Evolutionary conservation across 2,797 vertebrate genomes (phyloP), one percentile per base, ranked within the genome.

Genomic region (Hydrolagus colliei): DNA sequence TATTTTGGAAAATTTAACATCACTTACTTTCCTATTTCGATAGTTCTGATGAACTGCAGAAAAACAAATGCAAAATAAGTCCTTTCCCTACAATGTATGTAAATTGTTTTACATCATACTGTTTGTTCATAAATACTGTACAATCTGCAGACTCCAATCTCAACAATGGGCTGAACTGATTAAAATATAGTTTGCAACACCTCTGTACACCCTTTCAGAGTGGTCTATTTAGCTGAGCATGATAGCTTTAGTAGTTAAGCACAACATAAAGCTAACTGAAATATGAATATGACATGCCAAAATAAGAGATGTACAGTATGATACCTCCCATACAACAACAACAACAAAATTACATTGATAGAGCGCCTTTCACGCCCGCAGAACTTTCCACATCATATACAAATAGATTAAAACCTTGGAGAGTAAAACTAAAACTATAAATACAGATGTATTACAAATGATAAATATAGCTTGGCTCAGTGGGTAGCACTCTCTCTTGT

Each of bases 161-260:
- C 63, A 79, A 7, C 27, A 22, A 41, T n/a, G 22, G 77, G 22
- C 12, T 27, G 20, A 13, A 7, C 59, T 61, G 61, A 65, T 79
- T 77, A 77, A 77, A 77, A 11, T 77, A 20, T 41, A 20, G 12
- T 63, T 78, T 79, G 77, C 22, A 79, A 22, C 77, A 27, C 14
- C 1, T 61, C n/a, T 63, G 2, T 22, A 5, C 35, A 18, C 41
- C 27, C 41, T 18, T 76, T 76, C 74, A n/a, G 6, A 62, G n/a
- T 11, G 18, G 52, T 52, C 18, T 61, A 4, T 52, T 77, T 2
- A 61, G 61, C 9, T 1, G 41, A 52, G 41, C 41, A 52, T 52
- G 41, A 59, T 52, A 59, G 3, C 61, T 13, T 52, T 16, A 79
- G 12, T 27, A 63, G 9, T 13, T 27, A 65, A 7, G 2, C 16